Conservation (phyloP, 2,888 invertebrate species). For the Ferrisia virgata region DNA sequence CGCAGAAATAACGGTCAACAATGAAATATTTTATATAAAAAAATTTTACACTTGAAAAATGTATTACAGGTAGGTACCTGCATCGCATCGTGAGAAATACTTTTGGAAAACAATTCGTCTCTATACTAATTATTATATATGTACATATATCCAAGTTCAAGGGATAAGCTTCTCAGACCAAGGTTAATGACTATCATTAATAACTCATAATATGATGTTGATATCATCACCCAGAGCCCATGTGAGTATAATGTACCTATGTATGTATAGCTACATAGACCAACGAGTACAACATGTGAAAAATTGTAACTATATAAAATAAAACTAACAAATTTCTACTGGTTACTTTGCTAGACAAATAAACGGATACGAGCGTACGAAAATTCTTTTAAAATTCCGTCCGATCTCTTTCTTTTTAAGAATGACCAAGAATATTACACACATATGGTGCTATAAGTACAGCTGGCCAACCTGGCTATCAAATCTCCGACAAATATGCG, state of each 20-base stretch:
- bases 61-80: too few species aligned
- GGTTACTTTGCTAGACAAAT: not conserved
- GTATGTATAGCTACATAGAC: too few species aligned
- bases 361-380: not conserved
- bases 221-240: not conserved
- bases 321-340: not conserved
- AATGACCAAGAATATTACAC: not conserved
- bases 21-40: not conserved
- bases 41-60: too few species aligned
- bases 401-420: not conserved
- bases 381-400: not conserved
- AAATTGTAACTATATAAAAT: not conserved
- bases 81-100: not conserved
- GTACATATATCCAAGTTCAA: too few species aligned
- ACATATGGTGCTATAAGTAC: too few species aligned
- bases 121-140: not conserved
- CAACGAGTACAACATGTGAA: not conserved
- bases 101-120: not conserved
- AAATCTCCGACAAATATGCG: not conserved
- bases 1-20: not conserved
- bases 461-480: not conserved
- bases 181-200: conserved; percentile 30
- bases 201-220: not conserved
- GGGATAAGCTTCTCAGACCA: not conserved
- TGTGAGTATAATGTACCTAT: not conserved